Base-by-base conservation (phyloP, 2,888 invertebrate species). In the Trachelus tabidus region DNA sequence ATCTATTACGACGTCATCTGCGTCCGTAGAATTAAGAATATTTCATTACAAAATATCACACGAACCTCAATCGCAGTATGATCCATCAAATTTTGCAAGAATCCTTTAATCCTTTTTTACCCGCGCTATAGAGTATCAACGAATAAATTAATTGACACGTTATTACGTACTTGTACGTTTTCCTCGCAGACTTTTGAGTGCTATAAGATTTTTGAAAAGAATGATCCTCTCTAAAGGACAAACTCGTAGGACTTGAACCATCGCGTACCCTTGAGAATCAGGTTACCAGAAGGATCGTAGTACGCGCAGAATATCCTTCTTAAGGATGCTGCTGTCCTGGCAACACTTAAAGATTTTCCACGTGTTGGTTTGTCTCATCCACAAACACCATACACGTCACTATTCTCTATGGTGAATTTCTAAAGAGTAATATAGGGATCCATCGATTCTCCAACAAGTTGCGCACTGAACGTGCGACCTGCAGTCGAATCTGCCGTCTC, bases 401-500 rank as follows among this genome's bases (percentile, higher is more conserved):
- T 71, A 69, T 34, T 34, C 71, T 34, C 71, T 71, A 71, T 71
- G 71, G 71, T 9, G 71, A 71, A 71, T 71, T 12, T 31, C 31
- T 15, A 3, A 15, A 35, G 34, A 12, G 40, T 23, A 56, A 56
- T 56, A 23, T 56, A 6, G 40, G 40, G 40, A 56, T 56, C 40
- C 40, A 23, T 56, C 23, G 40, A 56, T 23, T 56, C 40, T 6
- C 23, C 40, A 9, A 23, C 0, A 6, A 56, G 23, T 23, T 56
- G 23, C 23, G 23, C 23, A 56, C 23, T 9, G 71, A 33, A 9
- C 71, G 31, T 9, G 73, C 35, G 71, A 88, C 87, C 88, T 89
- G 87, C 80, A 77, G 79, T 34, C 69, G 76, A 30, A 74, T 81
- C 86, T 89, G 83, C 81, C 85, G 82, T 74, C 89, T 88, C 88